phyloP scores from a whole-genome alignment of 2,797 vertebrate genomes.

The Denticeps clupeoides region DNA sequence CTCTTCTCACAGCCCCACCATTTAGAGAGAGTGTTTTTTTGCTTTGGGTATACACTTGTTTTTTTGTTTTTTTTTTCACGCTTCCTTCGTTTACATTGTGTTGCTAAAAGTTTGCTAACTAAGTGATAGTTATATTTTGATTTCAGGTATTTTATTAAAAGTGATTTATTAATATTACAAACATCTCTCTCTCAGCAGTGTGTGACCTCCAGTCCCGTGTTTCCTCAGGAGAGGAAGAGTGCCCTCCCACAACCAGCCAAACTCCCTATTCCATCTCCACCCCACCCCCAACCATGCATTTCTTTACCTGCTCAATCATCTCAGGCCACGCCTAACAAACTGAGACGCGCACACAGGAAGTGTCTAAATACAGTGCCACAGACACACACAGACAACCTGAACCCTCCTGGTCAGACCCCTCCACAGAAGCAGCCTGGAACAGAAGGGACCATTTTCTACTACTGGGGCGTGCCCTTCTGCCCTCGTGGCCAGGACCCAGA shows the following conservation, averaged over 20 bases:
- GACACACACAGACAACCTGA: no score
- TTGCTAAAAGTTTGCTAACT: no score
- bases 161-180: no score
- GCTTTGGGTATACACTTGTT: neutral
- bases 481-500: constrained; percentile 80
- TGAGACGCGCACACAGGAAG: neutral
- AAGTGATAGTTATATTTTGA: no score
- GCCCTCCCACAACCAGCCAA: neutral
- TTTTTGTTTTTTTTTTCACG: neutral
- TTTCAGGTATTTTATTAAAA: no score
- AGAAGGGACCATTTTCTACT: constrained; percentile 66
- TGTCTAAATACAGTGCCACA: neutral
- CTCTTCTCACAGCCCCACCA: no score
- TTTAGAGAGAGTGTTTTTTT: neutral
- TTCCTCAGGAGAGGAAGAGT: constrained; percentile 33
- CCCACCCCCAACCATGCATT: constrained; percentile 4
- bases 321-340: neutral
- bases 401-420: no score
- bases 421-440: no score
- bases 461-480: constrained; percentile 95
- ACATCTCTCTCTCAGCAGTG: constrained; percentile 36
- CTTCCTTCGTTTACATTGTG: no score
- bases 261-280: neutral
- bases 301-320: constrained; percentile 6
- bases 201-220: constrained; percentile 58